Percentiles rank a stretch among this genome's conserved stretches.
Evolutionary conservation across 2,113 vertebrate genomes (phyloP).

Genomic region (Mirounga angustirostris): DNA sequence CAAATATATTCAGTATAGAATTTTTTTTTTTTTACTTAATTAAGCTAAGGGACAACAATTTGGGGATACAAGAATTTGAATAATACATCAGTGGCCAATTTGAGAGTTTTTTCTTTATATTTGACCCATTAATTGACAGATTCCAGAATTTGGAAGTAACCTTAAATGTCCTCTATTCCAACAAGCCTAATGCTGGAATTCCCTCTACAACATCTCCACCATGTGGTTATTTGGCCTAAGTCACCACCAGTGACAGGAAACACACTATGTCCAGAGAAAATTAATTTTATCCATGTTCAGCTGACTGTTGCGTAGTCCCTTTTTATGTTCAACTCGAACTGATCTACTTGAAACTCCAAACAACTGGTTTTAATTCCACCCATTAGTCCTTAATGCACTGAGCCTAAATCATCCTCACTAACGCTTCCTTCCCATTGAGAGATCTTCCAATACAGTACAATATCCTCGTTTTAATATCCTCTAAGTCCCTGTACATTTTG

Average conservation of each 20-base stretch:
- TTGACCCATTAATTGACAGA: slow-evolving; percentile 42
- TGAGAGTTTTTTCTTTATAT: neutral
- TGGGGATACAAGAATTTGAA: slow-evolving; percentile 56
- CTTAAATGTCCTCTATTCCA: slow-evolving; percentile 74
- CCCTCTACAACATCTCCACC: slow-evolving; percentile 83
- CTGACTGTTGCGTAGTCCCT: neutral
- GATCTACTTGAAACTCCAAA: neutral
- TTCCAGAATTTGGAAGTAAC: slow-evolving; percentile 69
- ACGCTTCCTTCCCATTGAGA: neutral
- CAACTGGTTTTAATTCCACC: neutral
- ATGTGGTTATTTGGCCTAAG: slow-evolving; percentile 78
- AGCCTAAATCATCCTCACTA: neutral
- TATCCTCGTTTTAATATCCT: neutral
- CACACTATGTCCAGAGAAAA: neutral
- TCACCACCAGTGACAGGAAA: slow-evolving; percentile 41
- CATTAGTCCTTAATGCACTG: neutral
- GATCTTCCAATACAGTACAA: neutral
- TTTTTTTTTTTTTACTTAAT: slow-evolving; percentile 48
- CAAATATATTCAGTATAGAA: neutral
- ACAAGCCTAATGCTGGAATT: slow-evolving; percentile 63
- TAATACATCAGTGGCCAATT: neutral
- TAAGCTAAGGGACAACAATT: slow-evolving; percentile 8
- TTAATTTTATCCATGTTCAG: neutral
- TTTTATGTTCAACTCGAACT: slow-evolving; percentile 8
- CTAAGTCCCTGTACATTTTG: neutral